These are phyloP conservation scores for Andinoacara biseriatus DNA, from an alignment of 2,113 vertebrate species.

Conservation along the genomic window DNA sequence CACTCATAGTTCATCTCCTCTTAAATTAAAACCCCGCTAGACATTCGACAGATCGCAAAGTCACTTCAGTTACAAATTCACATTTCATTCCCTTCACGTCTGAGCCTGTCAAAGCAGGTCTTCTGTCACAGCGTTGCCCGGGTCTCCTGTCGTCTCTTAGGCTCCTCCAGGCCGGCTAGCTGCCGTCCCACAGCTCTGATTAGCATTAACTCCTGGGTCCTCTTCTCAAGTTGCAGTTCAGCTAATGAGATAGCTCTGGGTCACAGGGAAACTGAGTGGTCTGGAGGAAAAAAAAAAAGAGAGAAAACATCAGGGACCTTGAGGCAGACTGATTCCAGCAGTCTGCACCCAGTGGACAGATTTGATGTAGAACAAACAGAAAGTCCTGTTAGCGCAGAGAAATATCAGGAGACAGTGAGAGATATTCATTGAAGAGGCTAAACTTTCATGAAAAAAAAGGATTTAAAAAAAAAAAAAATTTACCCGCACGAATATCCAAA, in stretches of 20 bases:
- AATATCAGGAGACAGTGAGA: constrained; percentile 27
- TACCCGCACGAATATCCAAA: constrained; percentile 34
- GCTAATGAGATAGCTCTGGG: constrained; percentile 63
- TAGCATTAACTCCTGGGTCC: constrained; percentile 52
- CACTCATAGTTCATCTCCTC: neutral
- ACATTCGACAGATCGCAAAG: constrained; percentile 21
- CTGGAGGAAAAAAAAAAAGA: constrained; percentile 22
- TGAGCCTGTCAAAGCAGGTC: constrained; percentile 26
- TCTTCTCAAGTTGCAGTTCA: constrained; percentile 25
- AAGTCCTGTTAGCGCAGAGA: constrained; percentile 14
- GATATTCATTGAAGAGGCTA: constrained; percentile 21
- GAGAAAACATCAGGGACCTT: constrained; percentile 24
- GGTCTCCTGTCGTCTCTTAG: constrained; percentile 47
- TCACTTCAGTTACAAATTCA: constrained; percentile 28
- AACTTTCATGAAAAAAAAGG: constrained; percentile 14
- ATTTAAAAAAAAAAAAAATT: neutral
- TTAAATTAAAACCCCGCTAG: constrained; percentile 16
- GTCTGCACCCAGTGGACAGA: constrained; percentile 18
- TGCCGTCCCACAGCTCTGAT: constrained; percentile 59
- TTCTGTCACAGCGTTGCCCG: constrained; percentile 42
- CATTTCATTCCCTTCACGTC: constrained; percentile 12
- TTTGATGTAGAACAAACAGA: constrained; percentile 43
- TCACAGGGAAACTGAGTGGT: constrained; percentile 47
- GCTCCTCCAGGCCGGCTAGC: constrained; percentile 39
- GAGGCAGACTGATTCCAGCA: constrained; percentile 30